phyloP scores from a whole-genome alignment of 2,888 invertebrate genomes.

The Caprella mutica region DNA sequence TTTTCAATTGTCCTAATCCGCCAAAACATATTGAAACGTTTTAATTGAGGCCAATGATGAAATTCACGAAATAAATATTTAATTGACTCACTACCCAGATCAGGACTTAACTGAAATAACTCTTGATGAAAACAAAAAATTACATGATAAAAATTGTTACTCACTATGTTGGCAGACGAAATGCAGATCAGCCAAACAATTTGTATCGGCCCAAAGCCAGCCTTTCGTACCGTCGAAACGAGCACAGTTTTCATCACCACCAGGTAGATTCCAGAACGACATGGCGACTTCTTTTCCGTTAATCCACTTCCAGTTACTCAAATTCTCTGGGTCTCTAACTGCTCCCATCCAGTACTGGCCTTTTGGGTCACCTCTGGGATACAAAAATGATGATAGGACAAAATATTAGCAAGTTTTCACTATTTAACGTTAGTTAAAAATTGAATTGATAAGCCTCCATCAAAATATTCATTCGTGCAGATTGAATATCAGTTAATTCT shows the following conservation, averaged over 20 bases:
- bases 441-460: too few relatives aligned
- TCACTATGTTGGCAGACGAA: constrained; percentile 89
- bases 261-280: constrained; percentile 83
- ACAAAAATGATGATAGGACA: not conserved
- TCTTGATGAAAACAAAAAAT: not conserved
- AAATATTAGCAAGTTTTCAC: too few relatives aligned
- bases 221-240: constrained; percentile 84
- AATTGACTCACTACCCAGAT: too few relatives aligned
- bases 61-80: not conserved
- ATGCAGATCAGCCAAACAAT: constrained; percentile 69
- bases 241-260: constrained; percentile 71
- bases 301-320: constrained; percentile 77
- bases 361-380: constrained; percentile 65
- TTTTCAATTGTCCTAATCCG: not conserved
- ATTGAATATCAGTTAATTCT: too few relatives aligned
- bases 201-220: constrained; percentile 89
- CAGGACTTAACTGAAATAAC: too few relatives aligned
- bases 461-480: too few relatives aligned
- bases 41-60: not conserved
- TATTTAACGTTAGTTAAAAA: too few relatives aligned
- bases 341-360: constrained; percentile 94
- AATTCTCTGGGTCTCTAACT: constrained; percentile 64
- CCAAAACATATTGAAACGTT: not conserved
- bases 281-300: constrained; percentile 76
- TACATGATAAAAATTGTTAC: constrained; percentile 40